Percentiles rank a stretch among this genome's conserved stretches.
These are phyloP conservation scores for Chunga burmeisteri DNA, from an alignment of 2,113 vertebrate genomes.

Conservation along the genomic window DNA sequence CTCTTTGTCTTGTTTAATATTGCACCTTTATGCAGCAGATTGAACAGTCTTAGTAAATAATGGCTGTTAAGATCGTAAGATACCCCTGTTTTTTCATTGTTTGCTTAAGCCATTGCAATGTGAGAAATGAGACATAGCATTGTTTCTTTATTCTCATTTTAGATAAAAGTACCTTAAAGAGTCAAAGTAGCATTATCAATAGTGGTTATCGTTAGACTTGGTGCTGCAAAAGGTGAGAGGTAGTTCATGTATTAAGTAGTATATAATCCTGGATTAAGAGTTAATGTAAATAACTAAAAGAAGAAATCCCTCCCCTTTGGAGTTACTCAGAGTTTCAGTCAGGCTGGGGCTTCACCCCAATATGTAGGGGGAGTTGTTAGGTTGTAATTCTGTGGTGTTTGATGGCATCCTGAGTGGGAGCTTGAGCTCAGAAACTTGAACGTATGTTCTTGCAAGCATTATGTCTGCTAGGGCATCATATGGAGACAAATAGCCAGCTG, in stretches of 20 bases:
- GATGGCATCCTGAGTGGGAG: not conserved
- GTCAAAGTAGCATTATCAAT: not conserved
- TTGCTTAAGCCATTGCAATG: not conserved
- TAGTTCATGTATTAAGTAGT: not conserved
- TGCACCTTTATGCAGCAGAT: not conserved
- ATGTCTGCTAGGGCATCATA: not conserved
- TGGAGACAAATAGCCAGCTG: not conserved
- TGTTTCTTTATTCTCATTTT: not conserved
- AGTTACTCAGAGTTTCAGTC: not conserved
- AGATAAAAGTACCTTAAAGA: not conserved
- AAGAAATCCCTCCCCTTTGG: not conserved
- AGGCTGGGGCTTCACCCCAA: not conserved
- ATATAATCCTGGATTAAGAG: not conserved
- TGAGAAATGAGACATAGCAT: not conserved
- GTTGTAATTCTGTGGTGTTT: not conserved
- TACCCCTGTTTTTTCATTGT: not conserved
- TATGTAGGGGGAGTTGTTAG: not conserved
- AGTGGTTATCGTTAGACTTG: not conserved
- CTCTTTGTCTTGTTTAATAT: not conserved
- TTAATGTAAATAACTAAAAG: not conserved
- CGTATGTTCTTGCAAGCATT: not conserved
- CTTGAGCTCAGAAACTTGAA: not conserved
- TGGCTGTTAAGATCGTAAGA: not conserved
- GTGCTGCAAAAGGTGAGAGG: not conserved
- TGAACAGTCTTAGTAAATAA: not conserved